These are phyloP conservation scores for Aphodius granarius DNA, from an alignment of 2,888 invertebrate genomes.

Conservation along the genomic window DNA sequence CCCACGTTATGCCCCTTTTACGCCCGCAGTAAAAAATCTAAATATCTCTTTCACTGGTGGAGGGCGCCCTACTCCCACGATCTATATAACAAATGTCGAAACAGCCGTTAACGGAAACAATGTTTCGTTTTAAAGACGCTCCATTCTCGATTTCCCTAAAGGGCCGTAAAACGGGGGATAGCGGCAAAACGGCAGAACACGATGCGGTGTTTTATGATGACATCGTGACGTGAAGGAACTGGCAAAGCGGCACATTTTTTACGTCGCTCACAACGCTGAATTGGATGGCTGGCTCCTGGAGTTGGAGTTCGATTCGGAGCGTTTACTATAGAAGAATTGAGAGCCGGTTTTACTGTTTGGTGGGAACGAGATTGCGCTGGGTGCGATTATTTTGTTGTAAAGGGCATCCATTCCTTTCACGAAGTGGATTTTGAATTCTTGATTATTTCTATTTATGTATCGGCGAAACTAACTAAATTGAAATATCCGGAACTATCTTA, in stretches of 20 bases:
- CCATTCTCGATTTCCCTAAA: neutral
- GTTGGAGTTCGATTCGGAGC: neutral
- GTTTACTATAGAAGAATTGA: neutral
- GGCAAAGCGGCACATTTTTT: neutral
- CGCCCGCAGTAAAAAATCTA: neutral
- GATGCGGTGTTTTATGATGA: neutral
- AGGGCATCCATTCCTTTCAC: neutral
- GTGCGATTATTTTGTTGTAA: neutral
- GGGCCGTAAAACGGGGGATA: neutral
- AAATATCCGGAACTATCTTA: no score
- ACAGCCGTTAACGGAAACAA: neutral
- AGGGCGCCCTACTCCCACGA: neutral
- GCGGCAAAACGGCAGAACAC: neutral
- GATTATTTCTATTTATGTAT: neutral
- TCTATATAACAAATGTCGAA: neutral
- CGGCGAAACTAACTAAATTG: neutral
- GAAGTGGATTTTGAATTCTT: neutral
- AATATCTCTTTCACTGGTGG: neutral
- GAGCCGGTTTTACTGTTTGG: neutral
- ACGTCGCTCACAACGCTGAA: neutral
- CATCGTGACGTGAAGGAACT: neutral
- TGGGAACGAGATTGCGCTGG: neutral
- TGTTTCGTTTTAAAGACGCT: neutral
- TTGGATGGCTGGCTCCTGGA: neutral
- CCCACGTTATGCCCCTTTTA: neutral